Evolutionary conservation across 1,140 invertebrate genomes (phyloP).

Genomic region (Probaryconus sp.): DNA sequence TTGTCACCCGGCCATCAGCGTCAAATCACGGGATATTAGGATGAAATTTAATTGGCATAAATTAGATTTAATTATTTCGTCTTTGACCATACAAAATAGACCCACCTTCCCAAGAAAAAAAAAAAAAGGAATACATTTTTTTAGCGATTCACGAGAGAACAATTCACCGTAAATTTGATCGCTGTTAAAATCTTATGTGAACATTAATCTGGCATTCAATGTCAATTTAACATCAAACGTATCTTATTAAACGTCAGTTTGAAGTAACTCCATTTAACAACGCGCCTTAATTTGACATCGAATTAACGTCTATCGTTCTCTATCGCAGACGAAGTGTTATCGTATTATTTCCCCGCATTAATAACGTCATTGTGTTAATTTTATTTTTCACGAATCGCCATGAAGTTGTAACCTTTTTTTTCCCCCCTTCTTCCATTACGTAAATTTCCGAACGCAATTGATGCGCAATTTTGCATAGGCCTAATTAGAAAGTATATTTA

Average conservation of each 20-base stretch:
- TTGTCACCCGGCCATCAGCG: constrained; percentile 40
- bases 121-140: too few species aligned
- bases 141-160: too few species aligned
- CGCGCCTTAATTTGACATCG: constrained; percentile 47
- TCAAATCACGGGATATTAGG: constrained; percentile 22
- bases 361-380: constrained; percentile 46
- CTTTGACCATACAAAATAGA: constrained; percentile 3
- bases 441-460: too few species aligned
- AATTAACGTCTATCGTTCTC: constrained; percentile 49
- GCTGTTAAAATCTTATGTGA: constrained; percentile 50
- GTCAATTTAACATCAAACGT: constrained; percentile 54
- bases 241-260: constrained; percentile 53
- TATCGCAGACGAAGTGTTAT: constrained; percentile 42
- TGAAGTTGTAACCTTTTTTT: too few species aligned
- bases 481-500: too few species aligned
- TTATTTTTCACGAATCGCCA: too few species aligned
- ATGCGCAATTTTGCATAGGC: too few species aligned
- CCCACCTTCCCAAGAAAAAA: too few species aligned
- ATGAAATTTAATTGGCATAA: constrained; percentile 33
- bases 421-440: too few species aligned
- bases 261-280: constrained; percentile 50
- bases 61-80: constrained; percentile 39
- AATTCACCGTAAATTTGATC: too few species aligned
- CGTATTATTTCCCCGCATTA: constrained; percentile 45
- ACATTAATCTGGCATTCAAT: constrained; percentile 42